These are phyloP conservation scores for Spheniscus humboldti DNA, from an alignment of 2,797 vertebrate genomes.

Conservation along the genomic window DNA sequence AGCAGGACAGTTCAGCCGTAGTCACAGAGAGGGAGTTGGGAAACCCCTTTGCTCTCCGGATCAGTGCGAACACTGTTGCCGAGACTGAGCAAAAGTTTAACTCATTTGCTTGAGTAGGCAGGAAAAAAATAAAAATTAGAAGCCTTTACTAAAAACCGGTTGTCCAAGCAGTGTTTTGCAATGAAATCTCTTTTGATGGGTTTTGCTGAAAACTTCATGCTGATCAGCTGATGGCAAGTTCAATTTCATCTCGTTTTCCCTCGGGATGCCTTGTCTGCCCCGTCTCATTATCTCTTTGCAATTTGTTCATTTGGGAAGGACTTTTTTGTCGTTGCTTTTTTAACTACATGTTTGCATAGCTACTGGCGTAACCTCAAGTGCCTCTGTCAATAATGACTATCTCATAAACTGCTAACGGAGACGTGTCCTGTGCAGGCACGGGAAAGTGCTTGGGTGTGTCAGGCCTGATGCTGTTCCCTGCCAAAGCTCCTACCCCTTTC, in stretches of 20 bases:
- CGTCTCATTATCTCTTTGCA: neutral
- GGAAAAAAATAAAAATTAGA: neutral
- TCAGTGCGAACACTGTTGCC: fast-evolving
- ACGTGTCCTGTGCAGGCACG: fast-evolving
- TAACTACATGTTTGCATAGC: neutral
- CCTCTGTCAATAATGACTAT: neutral
- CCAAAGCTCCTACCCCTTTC: neutral
- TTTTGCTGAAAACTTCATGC: neutral
- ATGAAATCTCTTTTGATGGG: neutral
- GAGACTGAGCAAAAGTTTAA: neutral
- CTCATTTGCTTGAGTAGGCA: neutral
- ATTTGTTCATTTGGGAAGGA: neutral
- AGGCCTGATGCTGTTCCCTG: neutral
- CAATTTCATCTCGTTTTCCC: constrained; percentile 4
- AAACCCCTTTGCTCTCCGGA: fast-evolving
- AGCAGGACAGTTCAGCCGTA: neutral
- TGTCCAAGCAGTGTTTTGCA: neutral
- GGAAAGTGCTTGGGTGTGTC: neutral
- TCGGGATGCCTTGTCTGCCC: neutral
- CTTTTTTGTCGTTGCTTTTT: neutral
- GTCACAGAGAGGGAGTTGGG: neutral
- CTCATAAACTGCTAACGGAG: neutral
- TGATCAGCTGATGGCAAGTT: constrained; percentile 26
- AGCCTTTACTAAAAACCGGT: neutral
- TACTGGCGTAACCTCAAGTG: neutral